These are phyloP conservation scores for Pyrrhosoma nymphula DNA, from an alignment of 2,888 invertebrate species.

Conservation along the genomic window DNA sequence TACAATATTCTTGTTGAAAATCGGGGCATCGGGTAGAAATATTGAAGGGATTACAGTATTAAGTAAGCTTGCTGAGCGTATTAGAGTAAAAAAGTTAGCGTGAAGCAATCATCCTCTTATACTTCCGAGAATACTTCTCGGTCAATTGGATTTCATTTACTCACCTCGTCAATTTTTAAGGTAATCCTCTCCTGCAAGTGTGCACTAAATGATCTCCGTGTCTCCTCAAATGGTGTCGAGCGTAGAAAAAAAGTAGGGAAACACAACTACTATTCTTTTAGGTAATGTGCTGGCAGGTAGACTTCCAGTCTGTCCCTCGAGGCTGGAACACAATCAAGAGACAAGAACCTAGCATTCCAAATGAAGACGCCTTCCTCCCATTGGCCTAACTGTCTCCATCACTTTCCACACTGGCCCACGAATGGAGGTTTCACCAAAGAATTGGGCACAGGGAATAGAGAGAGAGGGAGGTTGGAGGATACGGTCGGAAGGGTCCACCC, in stretches of 20 bases:
- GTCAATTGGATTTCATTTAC: not conserved
- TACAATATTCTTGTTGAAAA: too few relatives aligned
- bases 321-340: not conserved
- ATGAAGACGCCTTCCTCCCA: not conserved
- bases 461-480: not conserved
- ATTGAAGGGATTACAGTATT: too few relatives aligned
- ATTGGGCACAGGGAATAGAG: not conserved
- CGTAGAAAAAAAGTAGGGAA: not conserved
- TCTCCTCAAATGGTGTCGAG: not conserved
- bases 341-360: not conserved
- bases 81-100: too few relatives aligned
- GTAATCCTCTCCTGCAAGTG: not conserved
- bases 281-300: not conserved
- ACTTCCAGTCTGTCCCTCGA: not conserved
- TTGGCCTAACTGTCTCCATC: conserved; percentile 15
- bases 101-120: too few relatives aligned
- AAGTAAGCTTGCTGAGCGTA: too few relatives aligned
- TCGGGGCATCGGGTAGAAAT: too few relatives aligned
- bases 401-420: conserved; percentile 34
- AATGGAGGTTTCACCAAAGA: conserved; percentile 23
- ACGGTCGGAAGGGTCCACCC: not conserved
- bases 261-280: not conserved
- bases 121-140: too few relatives aligned
- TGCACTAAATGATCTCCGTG: conserved; percentile 15
- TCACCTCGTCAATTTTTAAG: conserved; percentile 32